phyloP scores from a whole-genome alignment of 2,113 vertebrate species.

The Tragelaphus imberbis region DNA sequence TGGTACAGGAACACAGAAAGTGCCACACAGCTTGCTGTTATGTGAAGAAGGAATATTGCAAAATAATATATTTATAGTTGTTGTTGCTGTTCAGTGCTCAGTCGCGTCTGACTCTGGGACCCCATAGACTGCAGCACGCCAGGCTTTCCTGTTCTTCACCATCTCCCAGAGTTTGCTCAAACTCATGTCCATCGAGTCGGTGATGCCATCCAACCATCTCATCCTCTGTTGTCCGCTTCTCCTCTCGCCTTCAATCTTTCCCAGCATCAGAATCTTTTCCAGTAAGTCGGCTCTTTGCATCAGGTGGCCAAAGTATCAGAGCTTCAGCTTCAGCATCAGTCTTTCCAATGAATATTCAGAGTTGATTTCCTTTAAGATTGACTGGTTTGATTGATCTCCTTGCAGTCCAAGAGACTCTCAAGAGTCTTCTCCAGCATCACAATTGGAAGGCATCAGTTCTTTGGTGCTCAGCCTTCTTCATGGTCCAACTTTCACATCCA shows the following conservation, averaged over 20 bases:
- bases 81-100: background rate
- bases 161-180: background rate
- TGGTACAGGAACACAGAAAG: background rate
- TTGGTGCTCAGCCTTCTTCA: background rate
- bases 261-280: background rate
- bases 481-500: background rate
- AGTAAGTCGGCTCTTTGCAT: fast-evolving
- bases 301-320: background rate
- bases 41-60: background rate
- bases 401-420: background rate
- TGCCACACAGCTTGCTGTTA: too few relatives aligned
- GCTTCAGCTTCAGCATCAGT: background rate
- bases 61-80: background rate
- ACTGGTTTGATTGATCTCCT: background rate
- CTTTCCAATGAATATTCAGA: background rate
- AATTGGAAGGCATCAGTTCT: background rate
- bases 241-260: background rate
- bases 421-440: background rate
- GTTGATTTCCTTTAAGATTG: background rate
- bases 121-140: background rate
- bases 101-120: background rate
- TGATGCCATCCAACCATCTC: background rate
- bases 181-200: background rate
- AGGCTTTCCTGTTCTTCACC: background rate
- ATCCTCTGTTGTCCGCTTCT: background rate